Percentiles rank a stretch among this genome's conserved stretches.
Evolutionary conservation across 2,888 invertebrate genomes (phyloP).

Genomic region (Lypha dubia): DNA sequence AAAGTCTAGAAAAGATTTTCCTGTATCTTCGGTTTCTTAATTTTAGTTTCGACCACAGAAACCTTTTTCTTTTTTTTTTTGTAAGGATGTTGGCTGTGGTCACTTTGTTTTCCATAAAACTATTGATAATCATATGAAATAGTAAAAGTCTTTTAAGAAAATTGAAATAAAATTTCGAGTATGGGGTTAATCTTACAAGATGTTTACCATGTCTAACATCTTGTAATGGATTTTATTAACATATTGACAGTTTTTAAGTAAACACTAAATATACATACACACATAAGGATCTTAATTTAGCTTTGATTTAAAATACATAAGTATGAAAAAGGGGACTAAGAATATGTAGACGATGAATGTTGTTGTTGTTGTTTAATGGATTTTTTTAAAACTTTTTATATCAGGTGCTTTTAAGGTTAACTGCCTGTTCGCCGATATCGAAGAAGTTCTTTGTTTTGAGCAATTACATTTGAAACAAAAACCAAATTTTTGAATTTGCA

Average conservation of each 20-base stretch:
- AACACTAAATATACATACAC: background rate
- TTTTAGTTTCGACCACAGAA: conserved; percentile 51
- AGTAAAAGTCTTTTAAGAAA: conserved; percentile 65
- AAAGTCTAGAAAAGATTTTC: background rate
- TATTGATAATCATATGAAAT: conserved; percentile 67
- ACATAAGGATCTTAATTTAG: background rate
- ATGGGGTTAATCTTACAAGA: conserved; percentile 60
- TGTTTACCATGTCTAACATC: conserved; percentile 40
- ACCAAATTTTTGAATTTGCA: too few relatives aligned
- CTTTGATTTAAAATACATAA: background rate
- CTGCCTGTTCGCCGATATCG: too few relatives aligned
- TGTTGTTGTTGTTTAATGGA: background rate
- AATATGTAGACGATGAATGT: background rate
- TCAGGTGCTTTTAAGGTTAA: too few relatives aligned
- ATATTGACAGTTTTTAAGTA: conserved; percentile 9
- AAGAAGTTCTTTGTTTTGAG: too few relatives aligned
- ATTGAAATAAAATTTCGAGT: conserved; percentile 55
- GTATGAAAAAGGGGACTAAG: conserved; percentile 28
- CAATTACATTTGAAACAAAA: too few relatives aligned
- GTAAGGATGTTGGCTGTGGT: conserved; percentile 75
- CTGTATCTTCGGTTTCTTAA: conserved; percentile 21
- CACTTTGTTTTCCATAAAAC: conserved; percentile 75
- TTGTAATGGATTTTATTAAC: conserved; percentile 45
- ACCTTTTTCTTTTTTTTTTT: too few relatives aligned
- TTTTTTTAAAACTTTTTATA: background rate